These are phyloP conservation scores for Smutsia temminckii DNA, from an alignment of 2,797 vertebrate species.

Conservation along the genomic window DNA sequence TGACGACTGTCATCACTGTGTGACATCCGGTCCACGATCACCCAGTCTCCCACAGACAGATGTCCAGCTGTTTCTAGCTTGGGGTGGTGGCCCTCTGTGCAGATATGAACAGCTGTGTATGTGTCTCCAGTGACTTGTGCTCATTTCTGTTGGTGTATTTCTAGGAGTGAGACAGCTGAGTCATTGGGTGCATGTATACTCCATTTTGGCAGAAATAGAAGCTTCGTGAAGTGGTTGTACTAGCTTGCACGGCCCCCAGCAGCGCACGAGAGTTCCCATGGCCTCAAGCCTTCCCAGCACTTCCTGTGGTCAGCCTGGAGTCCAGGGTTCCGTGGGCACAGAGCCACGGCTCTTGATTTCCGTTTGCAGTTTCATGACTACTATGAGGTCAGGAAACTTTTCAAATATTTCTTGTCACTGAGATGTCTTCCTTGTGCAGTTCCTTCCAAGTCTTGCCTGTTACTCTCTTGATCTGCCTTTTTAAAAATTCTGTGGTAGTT, in stretches of 20 bases:
- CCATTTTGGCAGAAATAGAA: background rate
- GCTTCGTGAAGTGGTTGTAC: background rate
- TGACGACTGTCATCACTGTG: fast-evolving
- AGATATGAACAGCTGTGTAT: fast-evolving
- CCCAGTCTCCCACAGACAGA: fast-evolving
- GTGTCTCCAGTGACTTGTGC: background rate
- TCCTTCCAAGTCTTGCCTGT: background rate
- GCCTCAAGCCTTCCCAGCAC: background rate
- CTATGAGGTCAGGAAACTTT: background rate
- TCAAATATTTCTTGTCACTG: fast-evolving
- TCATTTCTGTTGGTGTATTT: fast-evolving
- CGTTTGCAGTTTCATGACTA: fast-evolving
- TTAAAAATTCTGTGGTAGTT: too few relatives aligned
- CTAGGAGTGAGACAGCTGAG: background rate
- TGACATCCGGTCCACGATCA: background rate
- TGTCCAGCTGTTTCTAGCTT: background rate
- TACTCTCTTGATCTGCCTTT: background rate
- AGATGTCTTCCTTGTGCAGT: too few relatives aligned
- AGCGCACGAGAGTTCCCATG: fast-evolving
- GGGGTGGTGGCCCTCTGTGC: fast-evolving
- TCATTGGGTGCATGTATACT: fast-evolving
- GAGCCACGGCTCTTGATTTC: background rate
- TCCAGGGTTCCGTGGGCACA: background rate
- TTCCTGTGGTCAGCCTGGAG: background rate
- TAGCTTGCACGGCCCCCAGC: background rate